phyloP scores from a whole-genome alignment of 2,888 invertebrate genomes.

The Papilio demoleus region DNA sequence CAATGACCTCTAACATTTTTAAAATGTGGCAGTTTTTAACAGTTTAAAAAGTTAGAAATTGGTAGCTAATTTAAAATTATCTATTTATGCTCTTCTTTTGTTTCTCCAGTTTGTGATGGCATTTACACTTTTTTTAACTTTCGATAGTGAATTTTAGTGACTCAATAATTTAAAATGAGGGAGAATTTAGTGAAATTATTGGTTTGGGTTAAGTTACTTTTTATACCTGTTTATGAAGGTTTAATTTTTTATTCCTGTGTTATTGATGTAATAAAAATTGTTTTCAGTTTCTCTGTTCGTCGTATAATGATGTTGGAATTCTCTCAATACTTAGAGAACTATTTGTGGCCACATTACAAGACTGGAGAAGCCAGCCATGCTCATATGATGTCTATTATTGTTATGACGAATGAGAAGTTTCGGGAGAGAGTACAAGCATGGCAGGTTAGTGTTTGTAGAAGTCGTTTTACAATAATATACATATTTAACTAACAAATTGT shows the following conservation, averaged over 20 bases:
- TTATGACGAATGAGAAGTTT: slow-evolving; percentile 99
- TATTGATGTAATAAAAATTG: not conserved
- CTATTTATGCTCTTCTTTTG: not conserved
- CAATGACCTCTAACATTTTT: slow-evolving; percentile 73
- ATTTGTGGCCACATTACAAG: slow-evolving; percentile 97
- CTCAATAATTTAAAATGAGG: not conserved
- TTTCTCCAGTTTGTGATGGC: not conserved
- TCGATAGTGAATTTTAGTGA: slow-evolving; percentile 17
- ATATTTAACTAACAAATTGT: not conserved
- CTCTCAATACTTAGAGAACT: slow-evolving; percentile 98
- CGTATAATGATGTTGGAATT: slow-evolving; percentile 98
- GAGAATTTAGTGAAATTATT: not conserved
- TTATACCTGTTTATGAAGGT: too few relatives aligned
- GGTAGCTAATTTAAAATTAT: too few relatives aligned
- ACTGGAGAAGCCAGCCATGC: slow-evolving; percentile 89
- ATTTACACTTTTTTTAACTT: not conserved
- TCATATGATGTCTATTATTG: slow-evolving; percentile 98
- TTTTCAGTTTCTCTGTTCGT: slow-evolving; percentile 88
- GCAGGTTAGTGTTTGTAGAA: slow-evolving; percentile 85
- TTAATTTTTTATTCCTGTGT: not conserved
- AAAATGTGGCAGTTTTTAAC: slow-evolving; percentile 54
- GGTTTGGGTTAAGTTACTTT: slow-evolving; percentile 13
- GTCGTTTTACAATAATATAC: too few relatives aligned
- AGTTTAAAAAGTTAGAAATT: too few relatives aligned
- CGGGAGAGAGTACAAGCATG: slow-evolving; percentile 98